Evolutionary conservation across 2,888 invertebrate genomes (phyloP).

Genomic region (Hypercompe scribonia): DNA sequence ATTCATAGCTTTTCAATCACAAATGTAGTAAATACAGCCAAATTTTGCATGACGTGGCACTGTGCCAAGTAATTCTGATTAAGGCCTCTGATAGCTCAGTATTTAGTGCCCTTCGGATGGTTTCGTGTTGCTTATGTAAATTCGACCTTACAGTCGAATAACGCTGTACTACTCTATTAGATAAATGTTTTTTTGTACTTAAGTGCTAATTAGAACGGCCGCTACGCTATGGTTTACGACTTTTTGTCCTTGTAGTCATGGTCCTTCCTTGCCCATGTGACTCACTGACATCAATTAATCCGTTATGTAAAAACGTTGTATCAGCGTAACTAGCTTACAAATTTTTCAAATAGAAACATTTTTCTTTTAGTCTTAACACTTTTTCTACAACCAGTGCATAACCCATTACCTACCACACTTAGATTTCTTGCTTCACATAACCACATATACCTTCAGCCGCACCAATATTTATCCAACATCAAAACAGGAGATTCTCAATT

Average conservation of each 20-base stretch:
- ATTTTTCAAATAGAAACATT: too few species aligned
- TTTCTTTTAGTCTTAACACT: too few species aligned
- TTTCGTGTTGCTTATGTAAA: not conserved
- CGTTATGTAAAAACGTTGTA: too few species aligned
- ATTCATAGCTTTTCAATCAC: not conserved
- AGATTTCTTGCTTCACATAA: too few species aligned
- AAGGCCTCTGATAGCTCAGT: not conserved
- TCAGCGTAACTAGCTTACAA: too few species aligned
- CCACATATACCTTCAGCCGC: too few species aligned
- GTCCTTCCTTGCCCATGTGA: not conserved
- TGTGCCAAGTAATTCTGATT: not conserved
- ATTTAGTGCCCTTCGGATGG: not conserved
- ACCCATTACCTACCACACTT: too few species aligned
- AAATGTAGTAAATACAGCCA: not conserved
- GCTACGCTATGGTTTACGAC: not conserved
- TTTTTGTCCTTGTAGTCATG: not conserved
- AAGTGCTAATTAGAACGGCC: not conserved
- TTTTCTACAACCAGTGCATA: too few species aligned
- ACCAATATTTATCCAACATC: too few species aligned
- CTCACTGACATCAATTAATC: conserved; percentile 2
- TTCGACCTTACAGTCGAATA: not conserved
- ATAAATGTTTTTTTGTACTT: not conserved
- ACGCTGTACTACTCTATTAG: not conserved
- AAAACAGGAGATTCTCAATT: too few species aligned
- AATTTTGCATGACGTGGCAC: not conserved